A percentile compares a stretch with the other conserved stretches of the same genome.
phyloP scores from a whole-genome alignment of 2,797 vertebrate species.

The Heteromormyrus szaboi region DNA sequence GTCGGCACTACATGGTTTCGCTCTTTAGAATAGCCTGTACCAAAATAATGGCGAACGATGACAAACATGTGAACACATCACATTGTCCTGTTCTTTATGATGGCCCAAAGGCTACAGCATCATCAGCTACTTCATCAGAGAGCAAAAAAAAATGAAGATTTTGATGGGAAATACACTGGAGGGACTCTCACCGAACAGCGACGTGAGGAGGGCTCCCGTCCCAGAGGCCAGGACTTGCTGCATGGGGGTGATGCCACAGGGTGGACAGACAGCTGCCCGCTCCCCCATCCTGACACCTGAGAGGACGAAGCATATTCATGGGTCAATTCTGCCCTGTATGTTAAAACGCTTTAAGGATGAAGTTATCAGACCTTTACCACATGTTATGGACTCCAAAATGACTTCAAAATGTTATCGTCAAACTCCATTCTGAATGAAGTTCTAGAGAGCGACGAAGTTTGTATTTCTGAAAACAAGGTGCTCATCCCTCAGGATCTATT shows the following conservation, averaged over 20 bases:
- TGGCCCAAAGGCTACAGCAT: background rate
- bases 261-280: conserved; percentile 32
- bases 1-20: background rate
- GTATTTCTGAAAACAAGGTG: conserved; percentile 23
- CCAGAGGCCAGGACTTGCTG: conserved; percentile 95
- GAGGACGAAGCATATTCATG: background rate
- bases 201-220: conserved; percentile 83
- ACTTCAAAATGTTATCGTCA: background rate
- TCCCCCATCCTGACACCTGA: conserved; percentile 73
- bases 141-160: background rate
- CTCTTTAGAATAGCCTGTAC: background rate
- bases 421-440: background rate
- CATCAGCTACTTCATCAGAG: background rate
- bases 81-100: background rate
- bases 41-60: background rate
- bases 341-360: background rate
- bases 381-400: background rate
- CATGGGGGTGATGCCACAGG: conserved; percentile 74
- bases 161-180: background rate
- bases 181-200: conserved; percentile 78
- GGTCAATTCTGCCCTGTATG: background rate
- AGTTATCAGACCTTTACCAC: background rate
- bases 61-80: background rate
- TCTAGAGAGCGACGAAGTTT: background rate
- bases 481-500: conserved; percentile 9